These are phyloP conservation scores for Caenorhabditis japonica DNA, from an alignment of 2,888 invertebrate species.

Conservation along the genomic window DNA sequence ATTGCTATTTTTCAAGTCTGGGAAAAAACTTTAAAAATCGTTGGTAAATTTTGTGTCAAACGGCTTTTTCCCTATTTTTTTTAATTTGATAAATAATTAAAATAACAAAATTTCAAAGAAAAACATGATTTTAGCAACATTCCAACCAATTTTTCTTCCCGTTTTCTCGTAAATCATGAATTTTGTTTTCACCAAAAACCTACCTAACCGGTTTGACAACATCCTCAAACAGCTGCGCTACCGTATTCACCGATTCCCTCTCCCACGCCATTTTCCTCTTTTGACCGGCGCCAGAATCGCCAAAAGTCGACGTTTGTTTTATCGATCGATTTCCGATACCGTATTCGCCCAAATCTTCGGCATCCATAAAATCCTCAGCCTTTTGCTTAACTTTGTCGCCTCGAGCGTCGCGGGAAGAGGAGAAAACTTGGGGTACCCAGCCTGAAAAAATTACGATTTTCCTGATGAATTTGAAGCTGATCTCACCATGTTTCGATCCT, in stretches of 20 bases:
- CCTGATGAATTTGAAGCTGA: too few relatives aligned
- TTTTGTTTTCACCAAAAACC: conserved; percentile 30
- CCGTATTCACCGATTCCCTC: conserved; percentile 47
- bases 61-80: neutral
- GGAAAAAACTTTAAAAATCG: too few relatives aligned
- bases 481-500: conserved; percentile 87
- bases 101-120: too few relatives aligned
- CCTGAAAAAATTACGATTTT: conserved; percentile 81
- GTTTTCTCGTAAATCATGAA: too few relatives aligned
- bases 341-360: conserved; percentile 91
- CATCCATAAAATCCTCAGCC: conserved; percentile 97
- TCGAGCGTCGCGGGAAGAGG: conserved; percentile 87
- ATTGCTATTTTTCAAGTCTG: too few relatives aligned
- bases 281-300: conserved; percentile 52
- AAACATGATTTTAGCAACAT: too few relatives aligned
- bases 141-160: too few relatives aligned
- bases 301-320: conserved; percentile 86
- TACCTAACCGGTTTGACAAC: conserved; percentile 70
- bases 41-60: too few relatives aligned
- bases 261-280: conserved; percentile 72
- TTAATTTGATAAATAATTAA: too few relatives aligned
- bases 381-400: conserved; percentile 81
- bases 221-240: conserved; percentile 62
- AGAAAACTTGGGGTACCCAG: conserved; percentile 91
- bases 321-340: conserved; percentile 93